Percentiles rank a stretch among this genome's conserved stretches.
Conservation (phyloP, 2,888 invertebrate genomes). For the Dioctria rufipes region DNA sequence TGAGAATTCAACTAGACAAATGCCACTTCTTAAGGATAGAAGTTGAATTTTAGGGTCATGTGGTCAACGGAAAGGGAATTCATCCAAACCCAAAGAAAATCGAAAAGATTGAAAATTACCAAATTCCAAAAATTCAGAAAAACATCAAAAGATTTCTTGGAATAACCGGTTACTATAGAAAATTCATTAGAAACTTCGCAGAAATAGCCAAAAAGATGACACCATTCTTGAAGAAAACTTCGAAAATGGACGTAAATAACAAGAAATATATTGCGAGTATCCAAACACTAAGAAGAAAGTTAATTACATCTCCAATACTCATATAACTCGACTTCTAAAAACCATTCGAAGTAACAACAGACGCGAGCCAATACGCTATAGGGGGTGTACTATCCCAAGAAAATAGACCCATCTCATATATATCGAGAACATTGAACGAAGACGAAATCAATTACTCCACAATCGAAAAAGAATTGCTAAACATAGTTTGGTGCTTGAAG, state of each 20-base stretch:
- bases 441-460: constrained; percentile 61
- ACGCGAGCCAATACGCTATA: constrained; percentile 62
- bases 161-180: constrained; percentile 51
- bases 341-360: constrained; percentile 60
- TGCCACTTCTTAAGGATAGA: constrained; percentile 58
- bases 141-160: constrained; percentile 57
- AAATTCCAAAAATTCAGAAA: constrained; percentile 5
- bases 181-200: too few species aligned
- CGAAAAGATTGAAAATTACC: neutral
- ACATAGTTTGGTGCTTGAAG: constrained; percentile 7
- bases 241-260: neutral
- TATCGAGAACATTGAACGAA: constrained; percentile 24
- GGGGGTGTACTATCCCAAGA: constrained; percentile 61
- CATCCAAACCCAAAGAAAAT: constrained; percentile 60
- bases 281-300: constrained; percentile 53
- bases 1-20: constrained; percentile 33
- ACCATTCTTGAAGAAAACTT: too few species aligned
- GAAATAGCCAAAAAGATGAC: too few species aligned
- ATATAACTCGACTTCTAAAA: constrained; percentile 58
- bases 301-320: constrained; percentile 40
- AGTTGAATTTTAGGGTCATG: constrained; percentile 50
- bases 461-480: constrained; percentile 48
- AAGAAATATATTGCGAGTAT: constrained; percentile 37
- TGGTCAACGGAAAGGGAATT: neutral
- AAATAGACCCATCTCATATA: neutral